Percentiles rank a stretch among this genome's conserved stretches.
Conservation (phyloP, 2,888 invertebrate genomes). For the Cremastinae sp. region DNA sequence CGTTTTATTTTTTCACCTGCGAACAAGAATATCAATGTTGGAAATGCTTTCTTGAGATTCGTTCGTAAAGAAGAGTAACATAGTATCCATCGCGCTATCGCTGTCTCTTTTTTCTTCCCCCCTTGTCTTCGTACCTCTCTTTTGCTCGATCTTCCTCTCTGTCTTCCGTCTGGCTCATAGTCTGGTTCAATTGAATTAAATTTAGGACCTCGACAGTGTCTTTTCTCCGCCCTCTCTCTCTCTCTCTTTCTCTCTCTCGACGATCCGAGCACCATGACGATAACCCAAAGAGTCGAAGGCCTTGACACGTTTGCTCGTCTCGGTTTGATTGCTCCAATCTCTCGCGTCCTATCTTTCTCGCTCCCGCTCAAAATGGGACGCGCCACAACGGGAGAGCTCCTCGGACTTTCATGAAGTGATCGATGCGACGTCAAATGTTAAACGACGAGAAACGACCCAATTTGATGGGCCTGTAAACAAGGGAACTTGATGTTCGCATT, state of each 20-base stretch:
- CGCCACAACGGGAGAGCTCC: too few species aligned
- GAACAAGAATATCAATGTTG: constrained; percentile 1
- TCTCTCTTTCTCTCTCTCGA: constrained; percentile 8
- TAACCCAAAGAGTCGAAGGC: constrained; percentile 58
- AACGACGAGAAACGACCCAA: constrained; percentile 25
- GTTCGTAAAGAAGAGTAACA: constrained; percentile 22
- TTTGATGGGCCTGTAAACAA: constrained; percentile 65
- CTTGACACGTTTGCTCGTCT: constrained; percentile 60
- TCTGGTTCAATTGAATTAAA: constrained; percentile 57
- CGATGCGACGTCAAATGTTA: constrained; percentile 36
- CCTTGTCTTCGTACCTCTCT: not conserved
- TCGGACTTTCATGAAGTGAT: constrained; percentile 34
- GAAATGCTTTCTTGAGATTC: constrained; percentile 30
- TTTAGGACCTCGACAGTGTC: constrained; percentile 47
- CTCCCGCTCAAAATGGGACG: constrained; percentile 13
- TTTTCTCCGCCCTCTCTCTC: constrained; percentile 29
- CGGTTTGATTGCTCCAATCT: constrained; percentile 49
- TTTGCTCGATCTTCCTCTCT: not conserved
- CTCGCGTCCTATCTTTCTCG: constrained; percentile 36
- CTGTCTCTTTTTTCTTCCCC: not conserved
- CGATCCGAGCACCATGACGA: constrained; percentile 39
- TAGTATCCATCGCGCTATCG: constrained; percentile 36
- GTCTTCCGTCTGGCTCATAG: constrained; percentile 20
- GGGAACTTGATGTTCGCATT: constrained; percentile 59
- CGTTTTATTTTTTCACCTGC: constrained; percentile 8